phyloP scores from a whole-genome alignment of 2,797 vertebrate genomes.

The Hapalemur alaotrensis region DNA sequence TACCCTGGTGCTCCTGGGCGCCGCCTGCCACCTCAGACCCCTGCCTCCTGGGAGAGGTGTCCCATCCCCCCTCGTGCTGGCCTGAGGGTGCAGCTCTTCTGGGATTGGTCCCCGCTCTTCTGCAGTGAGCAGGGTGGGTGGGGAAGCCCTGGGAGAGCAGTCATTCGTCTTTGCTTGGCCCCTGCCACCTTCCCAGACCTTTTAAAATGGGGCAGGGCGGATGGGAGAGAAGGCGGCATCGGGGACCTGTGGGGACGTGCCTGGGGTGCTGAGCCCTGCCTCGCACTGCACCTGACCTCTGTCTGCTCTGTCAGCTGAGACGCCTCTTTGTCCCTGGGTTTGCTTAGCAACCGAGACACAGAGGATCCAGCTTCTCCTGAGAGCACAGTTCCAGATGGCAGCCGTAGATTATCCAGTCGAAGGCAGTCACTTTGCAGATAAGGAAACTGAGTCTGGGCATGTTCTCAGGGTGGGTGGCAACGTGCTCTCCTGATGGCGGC shows the following conservation, averaged over 20 bases:
- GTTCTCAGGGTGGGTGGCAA: not conserved
- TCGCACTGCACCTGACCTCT: not conserved
- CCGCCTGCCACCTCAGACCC: not conserved
- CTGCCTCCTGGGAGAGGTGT: not conserved
- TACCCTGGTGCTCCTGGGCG: not conserved
- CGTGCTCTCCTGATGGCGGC: not conserved
- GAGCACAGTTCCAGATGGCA: not conserved
- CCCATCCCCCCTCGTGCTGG: not conserved
- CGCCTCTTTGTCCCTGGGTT: conserved; percentile 51
- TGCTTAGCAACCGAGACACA: not conserved
- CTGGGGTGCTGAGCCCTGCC: not conserved
- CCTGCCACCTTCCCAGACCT: not conserved
- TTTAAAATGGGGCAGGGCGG: not conserved
- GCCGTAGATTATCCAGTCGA: not conserved
- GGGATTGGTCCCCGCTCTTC: conserved; percentile 86
- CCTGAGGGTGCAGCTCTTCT: conserved; percentile 77
- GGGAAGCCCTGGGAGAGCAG: conserved; percentile 29
- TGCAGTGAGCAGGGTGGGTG: conserved; percentile 86
- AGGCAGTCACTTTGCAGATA: conserved; percentile 23
- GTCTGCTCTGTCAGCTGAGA: not conserved
- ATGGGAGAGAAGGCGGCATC: not conserved
- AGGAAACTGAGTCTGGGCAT: not conserved
- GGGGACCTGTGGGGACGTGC: not conserved
- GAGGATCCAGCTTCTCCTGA: not conserved
- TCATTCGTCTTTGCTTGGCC: not conserved